Evolutionary conservation across 2,113 vertebrate genomes (phyloP).

Genomic region (Trochalopteron elliotii): DNA sequence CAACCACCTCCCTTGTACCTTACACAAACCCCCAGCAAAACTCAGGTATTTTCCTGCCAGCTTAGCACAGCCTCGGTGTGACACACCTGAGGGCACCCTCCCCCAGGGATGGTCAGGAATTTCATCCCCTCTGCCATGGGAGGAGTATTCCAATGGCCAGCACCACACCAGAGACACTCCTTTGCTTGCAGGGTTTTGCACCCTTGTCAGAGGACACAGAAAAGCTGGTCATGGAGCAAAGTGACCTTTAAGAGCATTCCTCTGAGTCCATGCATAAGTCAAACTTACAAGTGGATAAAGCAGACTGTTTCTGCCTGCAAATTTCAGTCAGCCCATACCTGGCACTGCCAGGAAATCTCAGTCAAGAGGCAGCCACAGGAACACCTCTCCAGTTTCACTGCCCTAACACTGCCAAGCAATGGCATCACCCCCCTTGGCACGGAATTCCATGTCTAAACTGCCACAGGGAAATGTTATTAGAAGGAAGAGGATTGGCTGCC

Average conservation of each 20-base stretch:
- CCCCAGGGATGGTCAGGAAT: not conserved
- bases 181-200: not conserved
- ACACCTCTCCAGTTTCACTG: not conserved
- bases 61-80: not conserved
- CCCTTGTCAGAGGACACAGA: not conserved
- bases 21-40: not conserved
- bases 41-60: not conserved
- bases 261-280: not conserved
- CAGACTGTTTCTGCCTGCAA: not conserved
- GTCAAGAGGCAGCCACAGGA: not conserved
- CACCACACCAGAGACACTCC: rapidly evolving
- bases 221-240: not conserved
- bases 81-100: too few species aligned
- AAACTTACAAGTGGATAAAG: not conserved
- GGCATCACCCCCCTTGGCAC: not conserved
- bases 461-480: not conserved
- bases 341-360: not conserved
- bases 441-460: not conserved
- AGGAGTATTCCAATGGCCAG: too few species aligned
- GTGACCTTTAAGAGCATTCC: not conserved
- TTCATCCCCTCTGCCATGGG: rapidly evolving
- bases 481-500: not conserved
- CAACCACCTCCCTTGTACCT: rapidly evolving
- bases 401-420: not conserved
- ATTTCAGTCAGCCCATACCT: not conserved